Conservation (phyloP, 2,797 vertebrate genomes). For the Poecilia gillii region DNA sequence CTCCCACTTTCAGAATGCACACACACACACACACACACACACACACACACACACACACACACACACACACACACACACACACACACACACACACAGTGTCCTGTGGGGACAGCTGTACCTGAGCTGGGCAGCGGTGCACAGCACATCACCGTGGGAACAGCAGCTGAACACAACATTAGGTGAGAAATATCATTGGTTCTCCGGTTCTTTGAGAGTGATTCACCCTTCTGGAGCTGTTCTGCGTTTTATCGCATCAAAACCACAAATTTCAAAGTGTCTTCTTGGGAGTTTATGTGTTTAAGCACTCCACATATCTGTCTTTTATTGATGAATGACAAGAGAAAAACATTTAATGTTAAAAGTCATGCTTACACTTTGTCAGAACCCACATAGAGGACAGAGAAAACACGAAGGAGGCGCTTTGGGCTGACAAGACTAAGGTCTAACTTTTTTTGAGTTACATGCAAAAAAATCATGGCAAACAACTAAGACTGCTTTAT, state of each 20-base stretch:
- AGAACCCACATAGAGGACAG: neutral
- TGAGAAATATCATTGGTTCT: conserved; percentile 2
- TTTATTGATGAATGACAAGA: neutral
- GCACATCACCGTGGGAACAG: conserved; percentile 27
- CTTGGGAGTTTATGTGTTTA: neutral
- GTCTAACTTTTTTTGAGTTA: neutral
- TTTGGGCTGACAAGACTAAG: neutral
- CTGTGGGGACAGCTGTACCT: conserved; percentile 23
- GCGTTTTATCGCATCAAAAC: neutral
- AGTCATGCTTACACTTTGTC: neutral
- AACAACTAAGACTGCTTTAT: neutral
- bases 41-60: neutral
- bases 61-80: neutral
- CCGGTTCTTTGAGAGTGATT: neutral
- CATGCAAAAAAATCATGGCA: neutral
- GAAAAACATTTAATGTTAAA: neutral
- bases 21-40: conserved; percentile 5
- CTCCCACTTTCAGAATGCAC: conserved; percentile 30
- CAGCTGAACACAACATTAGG: conserved; percentile 6
- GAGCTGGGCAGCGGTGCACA: conserved; percentile 36
- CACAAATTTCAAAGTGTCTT: neutral
- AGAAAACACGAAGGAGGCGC: neutral
- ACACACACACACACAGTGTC: conserved; percentile 1
- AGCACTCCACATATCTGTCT: neutral
- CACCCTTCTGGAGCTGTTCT: neutral